Conservation (phyloP, 2,888 invertebrate genomes). For the Leptinotarsa haldemani region DNA sequence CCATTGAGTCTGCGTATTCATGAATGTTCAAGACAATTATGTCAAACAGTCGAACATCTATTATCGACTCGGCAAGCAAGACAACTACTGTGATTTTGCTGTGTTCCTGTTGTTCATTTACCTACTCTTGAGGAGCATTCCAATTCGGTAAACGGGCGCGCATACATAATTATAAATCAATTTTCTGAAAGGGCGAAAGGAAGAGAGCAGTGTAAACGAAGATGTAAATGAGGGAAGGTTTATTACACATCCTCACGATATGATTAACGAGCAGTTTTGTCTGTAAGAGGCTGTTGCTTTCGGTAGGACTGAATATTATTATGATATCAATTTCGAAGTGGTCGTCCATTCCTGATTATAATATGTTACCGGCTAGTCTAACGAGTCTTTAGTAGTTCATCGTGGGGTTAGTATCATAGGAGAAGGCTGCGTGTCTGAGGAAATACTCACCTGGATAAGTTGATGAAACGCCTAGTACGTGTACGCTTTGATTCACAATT, state of each 20-base stretch:
- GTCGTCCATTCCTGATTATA: background rate
- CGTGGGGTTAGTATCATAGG: no score
- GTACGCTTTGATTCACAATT: no score
- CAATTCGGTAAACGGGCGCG: background rate
- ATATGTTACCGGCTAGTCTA: background rate
- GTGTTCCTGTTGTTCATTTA: background rate
- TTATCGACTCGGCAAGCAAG: background rate
- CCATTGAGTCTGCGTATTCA: no score
- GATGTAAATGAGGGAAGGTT: constrained; percentile 3
- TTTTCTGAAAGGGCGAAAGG: background rate
- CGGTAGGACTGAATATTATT: background rate
- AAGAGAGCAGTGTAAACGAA: background rate
- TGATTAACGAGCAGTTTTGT: constrained; percentile 5
- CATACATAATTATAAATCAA: constrained; percentile 1
- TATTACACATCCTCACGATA: background rate
- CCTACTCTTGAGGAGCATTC: background rate
- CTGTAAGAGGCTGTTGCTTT: background rate
- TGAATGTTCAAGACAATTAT: background rate
- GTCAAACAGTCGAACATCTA: background rate
- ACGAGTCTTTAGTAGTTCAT: no score
- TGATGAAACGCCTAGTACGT: no score
- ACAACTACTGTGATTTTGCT: background rate
- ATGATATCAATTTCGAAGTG: background rate
- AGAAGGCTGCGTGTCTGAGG: no score
- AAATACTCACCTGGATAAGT: no score